These are phyloP conservation scores for Brachyptera putata DNA, from an alignment of 2,888 invertebrate species.

Conservation along the genomic window DNA sequence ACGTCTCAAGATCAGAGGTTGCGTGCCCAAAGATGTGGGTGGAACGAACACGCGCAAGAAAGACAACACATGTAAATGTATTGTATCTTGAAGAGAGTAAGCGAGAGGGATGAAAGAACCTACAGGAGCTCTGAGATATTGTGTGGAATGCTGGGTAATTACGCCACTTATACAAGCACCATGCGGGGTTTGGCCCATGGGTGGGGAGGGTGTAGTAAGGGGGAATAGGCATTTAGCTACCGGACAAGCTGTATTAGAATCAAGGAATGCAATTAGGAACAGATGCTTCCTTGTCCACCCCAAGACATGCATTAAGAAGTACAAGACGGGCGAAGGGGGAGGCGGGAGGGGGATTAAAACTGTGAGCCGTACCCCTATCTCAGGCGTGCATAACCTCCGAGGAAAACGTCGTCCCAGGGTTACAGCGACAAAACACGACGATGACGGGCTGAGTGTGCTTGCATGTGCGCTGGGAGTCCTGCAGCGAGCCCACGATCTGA, in stretches of 20 bases:
- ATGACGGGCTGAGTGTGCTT: no score
- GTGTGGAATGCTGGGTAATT: conserved; percentile 27
- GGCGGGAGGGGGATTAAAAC: conserved; percentile 15
- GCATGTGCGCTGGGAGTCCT: no score
- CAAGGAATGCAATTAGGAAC: conserved; percentile 33
- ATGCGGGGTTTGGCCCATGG: background rate
- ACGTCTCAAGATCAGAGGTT: conserved; percentile 22
- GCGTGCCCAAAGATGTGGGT: conserved; percentile 22
- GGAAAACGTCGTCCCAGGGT: no score
- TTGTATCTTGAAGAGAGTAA: background rate
- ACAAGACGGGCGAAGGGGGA: background rate
- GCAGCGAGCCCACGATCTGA: no score
- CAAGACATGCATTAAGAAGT: conserved; percentile 27
- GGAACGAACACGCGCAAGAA: conserved; percentile 8
- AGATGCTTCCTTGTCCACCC: conserved; percentile 29
- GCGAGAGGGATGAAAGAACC: conserved; percentile 1
- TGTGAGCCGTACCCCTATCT: background rate
- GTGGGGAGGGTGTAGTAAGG: background rate
- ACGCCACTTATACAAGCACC: conserved; percentile 27
- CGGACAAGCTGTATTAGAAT: conserved; percentile 33
- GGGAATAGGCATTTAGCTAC: conserved; percentile 1
- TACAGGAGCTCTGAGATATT: no score
- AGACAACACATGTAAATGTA: conserved; percentile 1
- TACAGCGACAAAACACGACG: no score
- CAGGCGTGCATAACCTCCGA: no score